Conservation (phyloP, 2,888 invertebrate species). For the Lydus trimaculatus region DNA sequence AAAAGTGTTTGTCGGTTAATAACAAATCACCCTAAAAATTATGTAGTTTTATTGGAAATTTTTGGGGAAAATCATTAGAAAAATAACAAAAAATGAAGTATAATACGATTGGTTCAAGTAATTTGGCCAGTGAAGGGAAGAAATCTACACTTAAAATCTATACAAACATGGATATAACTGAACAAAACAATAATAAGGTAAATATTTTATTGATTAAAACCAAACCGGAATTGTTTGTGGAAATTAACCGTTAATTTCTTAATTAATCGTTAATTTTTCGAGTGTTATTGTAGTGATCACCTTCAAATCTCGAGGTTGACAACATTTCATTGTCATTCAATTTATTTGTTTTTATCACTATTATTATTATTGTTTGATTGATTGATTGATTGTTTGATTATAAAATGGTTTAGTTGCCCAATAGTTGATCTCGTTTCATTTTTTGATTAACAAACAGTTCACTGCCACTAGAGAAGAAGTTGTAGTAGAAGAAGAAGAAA, state of each 20-base stretch:
- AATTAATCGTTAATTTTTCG: slow-evolving; percentile 12
- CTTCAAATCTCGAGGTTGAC: background rate
- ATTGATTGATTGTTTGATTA: background rate
- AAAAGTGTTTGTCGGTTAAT: too few species aligned
- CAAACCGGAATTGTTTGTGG: too few species aligned
- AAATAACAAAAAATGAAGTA: slow-evolving; percentile 63
- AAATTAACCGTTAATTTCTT: slow-evolving; percentile 2
- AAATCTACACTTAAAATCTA: slow-evolving; percentile 73
- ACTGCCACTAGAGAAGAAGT: background rate
- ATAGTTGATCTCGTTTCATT: background rate
- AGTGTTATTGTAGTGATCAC: background rate
- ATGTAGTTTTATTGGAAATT: too few species aligned
- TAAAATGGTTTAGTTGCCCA: too few species aligned
- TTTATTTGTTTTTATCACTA: background rate
- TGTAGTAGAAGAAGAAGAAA: too few species aligned
- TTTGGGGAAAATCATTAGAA: too few species aligned
- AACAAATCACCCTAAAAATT: too few species aligned
- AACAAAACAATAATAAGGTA: slow-evolving; percentile 67
- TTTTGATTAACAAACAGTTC: background rate
- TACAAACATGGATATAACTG: slow-evolving; percentile 65
- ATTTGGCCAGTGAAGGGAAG: slow-evolving; percentile 71
- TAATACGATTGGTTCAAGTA: slow-evolving; percentile 71
- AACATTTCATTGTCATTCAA: slow-evolving; percentile 10
- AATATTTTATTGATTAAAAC: slow-evolving; percentile 22
- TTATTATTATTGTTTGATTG: background rate